These are phyloP conservation scores for Apis cerana DNA, from an alignment of 1,140 invertebrate species.

Conservation along the genomic window DNA sequence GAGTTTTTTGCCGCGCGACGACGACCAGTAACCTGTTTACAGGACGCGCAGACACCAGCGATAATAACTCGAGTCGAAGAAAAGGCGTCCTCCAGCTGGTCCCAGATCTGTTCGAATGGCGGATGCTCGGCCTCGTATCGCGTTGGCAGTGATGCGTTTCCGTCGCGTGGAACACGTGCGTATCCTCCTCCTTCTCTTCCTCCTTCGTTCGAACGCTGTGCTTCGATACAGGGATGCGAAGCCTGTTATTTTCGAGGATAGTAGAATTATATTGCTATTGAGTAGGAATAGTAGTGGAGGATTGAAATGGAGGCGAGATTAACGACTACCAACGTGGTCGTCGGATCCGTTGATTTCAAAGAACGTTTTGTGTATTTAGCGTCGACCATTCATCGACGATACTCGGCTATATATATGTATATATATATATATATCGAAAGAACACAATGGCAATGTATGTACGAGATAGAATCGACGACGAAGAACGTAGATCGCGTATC, in stretches of 20 bases:
- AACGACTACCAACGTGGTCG: not conserved
- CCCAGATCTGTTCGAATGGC: not conserved
- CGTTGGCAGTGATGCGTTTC: not conserved
- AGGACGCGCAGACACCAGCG: not conserved
- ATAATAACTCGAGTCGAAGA: not conserved
- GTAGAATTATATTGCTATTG: too few relatives aligned
- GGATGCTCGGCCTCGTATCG: not conserved
- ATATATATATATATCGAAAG: not conserved
- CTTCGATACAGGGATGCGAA: too few relatives aligned
- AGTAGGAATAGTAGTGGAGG: too few relatives aligned
- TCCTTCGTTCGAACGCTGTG: too few relatives aligned
- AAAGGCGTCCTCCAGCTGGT: not conserved
- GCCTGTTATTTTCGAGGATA: too few relatives aligned
- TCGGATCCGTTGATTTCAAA: not conserved
- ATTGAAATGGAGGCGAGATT: too few relatives aligned
- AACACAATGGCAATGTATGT: not conserved
- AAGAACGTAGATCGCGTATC: not conserved
- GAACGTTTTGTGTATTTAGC: not conserved
- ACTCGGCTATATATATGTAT: too few relatives aligned
- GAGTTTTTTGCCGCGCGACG: not conserved
- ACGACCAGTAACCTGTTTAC: not conserved
- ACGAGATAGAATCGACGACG: not conserved
- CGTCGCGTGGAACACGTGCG: conserved; percentile 12
- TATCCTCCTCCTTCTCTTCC: not conserved
- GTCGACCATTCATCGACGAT: not conserved